Percentiles rank a stretch among this genome's conserved stretches.
Evolutionary conservation across 2,888 invertebrate genomes (phyloP).

Genomic region (Parascotia fuliginaria): DNA sequence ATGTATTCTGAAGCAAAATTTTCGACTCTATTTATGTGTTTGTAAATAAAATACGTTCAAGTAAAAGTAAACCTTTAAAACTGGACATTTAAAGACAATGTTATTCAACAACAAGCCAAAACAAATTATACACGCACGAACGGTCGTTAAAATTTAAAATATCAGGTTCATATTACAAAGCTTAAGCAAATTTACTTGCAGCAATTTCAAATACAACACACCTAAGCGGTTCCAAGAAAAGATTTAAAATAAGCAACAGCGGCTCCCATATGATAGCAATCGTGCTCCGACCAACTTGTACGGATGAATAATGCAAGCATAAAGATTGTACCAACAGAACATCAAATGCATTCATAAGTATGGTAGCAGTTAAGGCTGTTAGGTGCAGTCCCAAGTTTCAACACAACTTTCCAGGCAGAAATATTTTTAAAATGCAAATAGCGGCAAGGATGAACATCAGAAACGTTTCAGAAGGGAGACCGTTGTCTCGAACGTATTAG

Average conservation of each 20-base stretch:
- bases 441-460: conserved; percentile 43
- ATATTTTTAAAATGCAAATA: conserved; percentile 61
- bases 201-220: background rate
- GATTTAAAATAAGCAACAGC: conserved; percentile 1
- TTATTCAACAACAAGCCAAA: no score
- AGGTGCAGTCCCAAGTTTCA: conserved; percentile 34
- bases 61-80: no score
- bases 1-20: no score
- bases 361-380: conserved; percentile 19
- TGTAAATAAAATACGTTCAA: no score
- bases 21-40: no score
- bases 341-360: conserved; percentile 30
- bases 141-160: background rate
- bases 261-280: conserved; percentile 6
- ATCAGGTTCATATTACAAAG: background rate
- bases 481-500: conserved; percentile 46
- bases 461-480: conserved; percentile 47
- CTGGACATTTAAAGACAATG: no score
- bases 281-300: conserved; percentile 14
- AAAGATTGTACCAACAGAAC: conserved; percentile 30
- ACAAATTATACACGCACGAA: background rate
- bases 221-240: background rate
- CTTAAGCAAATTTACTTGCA: background rate
- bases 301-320: conserved; percentile 37
- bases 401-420: conserved; percentile 42